Base-by-base conservation (phyloP, 2,113 vertebrate genomes). In the Urocynchramus pylzowi region DNA sequence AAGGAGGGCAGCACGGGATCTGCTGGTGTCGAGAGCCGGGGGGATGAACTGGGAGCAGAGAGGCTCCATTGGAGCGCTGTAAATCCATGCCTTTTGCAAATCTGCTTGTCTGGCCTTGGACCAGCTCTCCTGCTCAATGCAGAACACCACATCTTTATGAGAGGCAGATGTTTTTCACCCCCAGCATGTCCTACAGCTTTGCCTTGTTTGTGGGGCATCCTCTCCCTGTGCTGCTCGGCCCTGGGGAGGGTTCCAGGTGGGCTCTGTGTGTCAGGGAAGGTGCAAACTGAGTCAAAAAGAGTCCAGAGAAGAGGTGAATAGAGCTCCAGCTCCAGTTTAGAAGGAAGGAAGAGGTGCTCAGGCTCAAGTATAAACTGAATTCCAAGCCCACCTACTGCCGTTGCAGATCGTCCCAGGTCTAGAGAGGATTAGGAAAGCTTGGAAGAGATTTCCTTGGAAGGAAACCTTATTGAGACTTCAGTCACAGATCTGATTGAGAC, bases 61-160 rank as follows among this genome's bases (percentile, higher is more conserved):
- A 74, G 42, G 15, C 20, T 70, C 4, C 0, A 0, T 26, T 50
- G 44, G 74, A 71, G 80, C 0, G 0, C 63, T 31, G 71, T 78
- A 60, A 63, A 70, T 88, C 68, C 2, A 0, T 41, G 63, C 45
- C 57, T 75, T 73, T 33, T 54, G 86, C 52, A 88, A 50, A 90
- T 86, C 75, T 80, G 70, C n/a, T 85, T 1, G 1, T 16, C 79
- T 93, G 83, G 95, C 68, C 42, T 63, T 30, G 78, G 79, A 85
- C 63, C 75, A 84, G 11, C 57, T 87, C 56, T 75, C 33, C 84
- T 82, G 60, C 81, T 85, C 70, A 2, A 4, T 39, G 88, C 57
- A 91, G 14, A 87, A 31, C 1, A 3, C n/a, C 2, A 9, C 33
- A 64, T 87, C 57, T 87, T 87, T 87, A 31, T 44, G 84, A 89